phyloP scores from a whole-genome alignment of 1,140 invertebrate species.

The Nebria ingens region DNA sequence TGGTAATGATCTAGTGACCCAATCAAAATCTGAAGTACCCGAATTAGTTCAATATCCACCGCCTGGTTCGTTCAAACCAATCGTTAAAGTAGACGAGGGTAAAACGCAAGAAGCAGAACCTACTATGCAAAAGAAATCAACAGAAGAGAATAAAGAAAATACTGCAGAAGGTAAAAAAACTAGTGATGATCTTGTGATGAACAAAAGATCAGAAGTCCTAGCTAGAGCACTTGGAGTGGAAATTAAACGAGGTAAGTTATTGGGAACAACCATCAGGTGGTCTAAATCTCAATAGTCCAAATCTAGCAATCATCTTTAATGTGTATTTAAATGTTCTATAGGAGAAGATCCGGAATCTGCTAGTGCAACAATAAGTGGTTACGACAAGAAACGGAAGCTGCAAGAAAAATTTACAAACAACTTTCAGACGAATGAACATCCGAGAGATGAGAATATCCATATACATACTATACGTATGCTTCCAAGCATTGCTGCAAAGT shows the following conservation, averaged over 20 bases:
- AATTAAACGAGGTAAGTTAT: slow-evolving; percentile 28
- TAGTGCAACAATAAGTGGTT: slow-evolving; percentile 26
- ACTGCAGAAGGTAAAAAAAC: background rate
- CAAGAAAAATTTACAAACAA: slow-evolving; percentile 6
- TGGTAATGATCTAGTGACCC: slow-evolving; percentile 20
- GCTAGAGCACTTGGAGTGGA: slow-evolving; percentile 37
- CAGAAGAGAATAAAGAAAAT: slow-evolving; percentile 1
- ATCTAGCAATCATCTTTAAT: background rate
- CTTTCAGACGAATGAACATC: background rate
- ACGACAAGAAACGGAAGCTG: slow-evolving; percentile 20
- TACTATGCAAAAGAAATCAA: slow-evolving; percentile 18
- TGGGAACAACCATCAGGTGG: no score
- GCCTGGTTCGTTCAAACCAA: slow-evolving; percentile 20
- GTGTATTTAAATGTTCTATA: no score
- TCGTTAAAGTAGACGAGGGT: background rate
- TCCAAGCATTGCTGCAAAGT: background rate
- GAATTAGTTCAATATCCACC: slow-evolving; percentile 33
- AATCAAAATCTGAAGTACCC: slow-evolving; percentile 21
- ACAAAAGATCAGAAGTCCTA: slow-evolving; percentile 31
- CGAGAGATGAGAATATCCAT: background rate
- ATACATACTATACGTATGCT: no score
- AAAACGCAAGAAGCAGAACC: slow-evolving; percentile 14
- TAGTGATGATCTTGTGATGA: slow-evolving; percentile 10
- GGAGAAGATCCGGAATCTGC: slow-evolving; percentile 29
- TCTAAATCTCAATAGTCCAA: background rate